phyloP scores from a whole-genome alignment of 2,888 invertebrate species.

The Agriotes lineatus region DNA sequence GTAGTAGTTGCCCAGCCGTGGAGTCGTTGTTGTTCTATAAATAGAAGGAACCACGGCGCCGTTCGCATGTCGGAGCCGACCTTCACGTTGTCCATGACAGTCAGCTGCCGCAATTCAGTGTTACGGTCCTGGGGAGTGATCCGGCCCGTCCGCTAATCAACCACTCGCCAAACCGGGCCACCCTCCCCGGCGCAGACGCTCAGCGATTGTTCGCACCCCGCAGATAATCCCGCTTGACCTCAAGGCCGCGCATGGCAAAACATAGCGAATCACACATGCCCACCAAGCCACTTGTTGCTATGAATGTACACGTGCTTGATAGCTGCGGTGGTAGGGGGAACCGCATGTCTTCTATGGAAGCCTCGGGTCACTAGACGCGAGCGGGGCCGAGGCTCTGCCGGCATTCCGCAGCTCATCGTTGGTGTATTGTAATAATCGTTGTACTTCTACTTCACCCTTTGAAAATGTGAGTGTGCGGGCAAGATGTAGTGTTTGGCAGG shows the following conservation, averaged over 20 bases:
- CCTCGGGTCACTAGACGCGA: slow-evolving; percentile 47
- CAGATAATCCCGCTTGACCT: not conserved
- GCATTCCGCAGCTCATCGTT: slow-evolving; percentile 29
- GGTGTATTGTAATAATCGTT: slow-evolving; percentile 12
- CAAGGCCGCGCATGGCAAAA: not conserved
- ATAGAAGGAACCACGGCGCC: slow-evolving; percentile 12
- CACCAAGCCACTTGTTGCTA: slow-evolving; percentile 50
- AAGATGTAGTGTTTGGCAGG: not conserved
- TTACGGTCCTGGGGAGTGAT: not conserved
- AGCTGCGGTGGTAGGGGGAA: slow-evolving; percentile 38
- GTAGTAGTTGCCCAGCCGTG: not conserved
- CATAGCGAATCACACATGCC: slow-evolving; percentile 21
- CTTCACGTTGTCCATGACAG: slow-evolving; percentile 11
- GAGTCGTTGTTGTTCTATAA: slow-evolving; percentile 10
- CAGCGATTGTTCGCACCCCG: not conserved
- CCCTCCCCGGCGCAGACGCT: no score
- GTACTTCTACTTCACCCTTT: slow-evolving; percentile 17
- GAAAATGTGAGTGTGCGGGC: slow-evolving; percentile 24
- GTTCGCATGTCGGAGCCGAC: slow-evolving; percentile 10
- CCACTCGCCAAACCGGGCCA: no score
- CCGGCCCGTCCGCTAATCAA: no score
- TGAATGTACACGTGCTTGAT: slow-evolving; percentile 53
- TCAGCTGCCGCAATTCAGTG: not conserved
- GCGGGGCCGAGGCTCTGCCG: slow-evolving; percentile 41
- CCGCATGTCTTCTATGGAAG: slow-evolving; percentile 45